A percentile compares a stretch with the other conserved stretches of the same genome.
Conservation (phyloP, 2,888 invertebrate species). For the Lepeophtheirus nordmannii region DNA sequence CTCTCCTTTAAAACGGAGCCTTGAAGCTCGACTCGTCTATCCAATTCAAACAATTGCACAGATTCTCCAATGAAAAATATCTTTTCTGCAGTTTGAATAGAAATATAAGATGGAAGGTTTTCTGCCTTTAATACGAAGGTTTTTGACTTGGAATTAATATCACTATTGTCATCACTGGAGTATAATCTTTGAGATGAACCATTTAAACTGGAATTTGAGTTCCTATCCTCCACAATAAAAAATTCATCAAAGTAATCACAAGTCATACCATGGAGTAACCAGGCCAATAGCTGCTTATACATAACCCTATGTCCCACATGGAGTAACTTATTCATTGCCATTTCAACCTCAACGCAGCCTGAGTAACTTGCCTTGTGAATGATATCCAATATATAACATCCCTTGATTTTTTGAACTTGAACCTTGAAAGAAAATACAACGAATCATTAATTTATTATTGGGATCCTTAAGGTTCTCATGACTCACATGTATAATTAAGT, state of each 20-base stretch:
- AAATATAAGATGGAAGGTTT: slow-evolving; percentile 17
- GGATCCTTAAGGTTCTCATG: not conserved
- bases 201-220: not conserved
- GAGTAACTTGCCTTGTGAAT: slow-evolving; percentile 19
- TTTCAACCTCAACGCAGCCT: slow-evolving; percentile 9
- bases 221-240: slow-evolving; percentile 11
- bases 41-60: slow-evolving; percentile 24
- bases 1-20: slow-evolving; percentile 20
- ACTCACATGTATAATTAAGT: not conserved
- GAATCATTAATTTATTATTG: not conserved
- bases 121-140: slow-evolving; percentile 2
- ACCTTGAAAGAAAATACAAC: not conserved
- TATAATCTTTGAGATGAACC: not conserved
- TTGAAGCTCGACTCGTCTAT: slow-evolving; percentile 11
- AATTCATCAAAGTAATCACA: slow-evolving; percentile 23
- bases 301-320: slow-evolving; percentile 15
- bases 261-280: slow-evolving; percentile 21
- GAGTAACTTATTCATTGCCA: slow-evolving; percentile 8
- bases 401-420: not conserved
- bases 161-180: slow-evolving; percentile 4
- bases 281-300: slow-evolving; percentile 23
- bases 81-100: slow-evolving; percentile 17
- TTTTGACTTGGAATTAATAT: not conserved
- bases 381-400: slow-evolving; percentile 10
- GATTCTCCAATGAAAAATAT: slow-evolving; percentile 25